phyloP scores from a whole-genome alignment of 2,113 vertebrate species.

The zebrafish (Danio rerio) region DNA sequence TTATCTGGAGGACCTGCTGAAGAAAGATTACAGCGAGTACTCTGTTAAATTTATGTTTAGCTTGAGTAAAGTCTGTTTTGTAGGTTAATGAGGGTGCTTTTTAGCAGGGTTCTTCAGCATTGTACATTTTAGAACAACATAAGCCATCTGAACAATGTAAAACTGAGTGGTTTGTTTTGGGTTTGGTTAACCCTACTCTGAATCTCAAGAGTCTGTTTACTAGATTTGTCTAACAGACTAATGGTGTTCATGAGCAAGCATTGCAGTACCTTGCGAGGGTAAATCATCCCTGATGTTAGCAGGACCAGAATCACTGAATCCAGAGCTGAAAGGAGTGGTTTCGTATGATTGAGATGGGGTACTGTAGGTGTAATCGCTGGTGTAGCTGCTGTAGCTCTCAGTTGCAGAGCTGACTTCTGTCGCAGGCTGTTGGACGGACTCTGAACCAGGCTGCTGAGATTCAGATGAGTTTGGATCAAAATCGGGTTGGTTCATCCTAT shows the following conservation, averaged over 20 bases:
- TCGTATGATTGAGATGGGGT: constrained; percentile 59
- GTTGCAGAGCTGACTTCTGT: constrained; percentile 53
- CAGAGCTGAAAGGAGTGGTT: constrained; percentile 53
- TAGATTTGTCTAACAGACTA: neutral
- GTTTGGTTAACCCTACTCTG: too few species aligned
- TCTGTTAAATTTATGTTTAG: too few species aligned
- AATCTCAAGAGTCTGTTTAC: too few species aligned
- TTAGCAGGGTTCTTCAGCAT: too few species aligned
- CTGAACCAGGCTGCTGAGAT: constrained; percentile 44
- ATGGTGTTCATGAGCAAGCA: neutral
- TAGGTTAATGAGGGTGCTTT: too few species aligned
- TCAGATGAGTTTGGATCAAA: constrained; percentile 63
- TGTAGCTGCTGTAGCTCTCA: constrained; percentile 70
- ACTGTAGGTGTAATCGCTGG: constrained; percentile 69
- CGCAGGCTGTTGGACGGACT: constrained; percentile 60
- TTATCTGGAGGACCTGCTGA: neutral
- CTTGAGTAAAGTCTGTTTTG: too few species aligned
- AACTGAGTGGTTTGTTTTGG: too few species aligned
- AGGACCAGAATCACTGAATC: constrained; percentile 81
- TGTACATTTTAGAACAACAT: too few species aligned
- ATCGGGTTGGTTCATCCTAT: constrained; percentile 74
- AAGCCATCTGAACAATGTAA: too few species aligned
- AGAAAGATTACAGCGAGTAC: too few species aligned
- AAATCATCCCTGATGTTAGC: constrained; percentile 65
- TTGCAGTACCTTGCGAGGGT: constrained; percentile 39